Base-by-base conservation (phyloP, 1,140 invertebrate species). In the Philopotamus ludificatus region DNA sequence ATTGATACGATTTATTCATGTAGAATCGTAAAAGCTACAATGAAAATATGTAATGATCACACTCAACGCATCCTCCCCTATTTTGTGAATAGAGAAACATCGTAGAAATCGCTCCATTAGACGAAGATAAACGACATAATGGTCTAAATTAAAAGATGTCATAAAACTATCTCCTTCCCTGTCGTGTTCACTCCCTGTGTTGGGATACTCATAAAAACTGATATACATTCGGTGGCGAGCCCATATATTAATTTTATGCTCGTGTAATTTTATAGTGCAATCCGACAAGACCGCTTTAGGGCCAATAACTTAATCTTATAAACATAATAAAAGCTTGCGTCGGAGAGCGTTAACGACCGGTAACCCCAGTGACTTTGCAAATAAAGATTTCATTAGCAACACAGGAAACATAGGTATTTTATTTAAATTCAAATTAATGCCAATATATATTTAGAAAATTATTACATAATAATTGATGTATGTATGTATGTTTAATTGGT, bases 241-340 rank as follows among this genome's bases (percentile, higher is more conserved):
- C 10, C 55, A 60, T 41, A 59, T 65, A 65, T 65, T 65, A 59
- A 65, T 60, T 65, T 65, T 59, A 65, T 59, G 49, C 26, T 15
- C 63, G 50, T 60, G 42, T 39, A 51, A 60, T 65, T 65, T 65
- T 65, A 65, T 59, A 50, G 55, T 47, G 63, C 47, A 50, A 59
- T 65, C 42, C 41, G 42, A 65, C 54, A 59, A 10, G 63, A 42
- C 63, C 63, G 60, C 63, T 65, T 65, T 59, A 59, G 42, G 21
- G 39, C 9, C 55, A 44, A 65, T 65, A 64, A 64, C 45, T 57
- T 45, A 54, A 65, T 65, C 45, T 50, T 62, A 62, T 62, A 41
- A 53, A 62, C 60, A 53, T 44, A 51, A 62, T 62, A 62, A 62
- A 62, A 62, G 12, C 15, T 25, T 15, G 22, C n/a, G 20, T n/a